Percentiles rank a stretch among this genome's conserved stretches.
phyloP scores from a whole-genome alignment of 2,113 vertebrate species.

The Barbus barbus region DNA sequence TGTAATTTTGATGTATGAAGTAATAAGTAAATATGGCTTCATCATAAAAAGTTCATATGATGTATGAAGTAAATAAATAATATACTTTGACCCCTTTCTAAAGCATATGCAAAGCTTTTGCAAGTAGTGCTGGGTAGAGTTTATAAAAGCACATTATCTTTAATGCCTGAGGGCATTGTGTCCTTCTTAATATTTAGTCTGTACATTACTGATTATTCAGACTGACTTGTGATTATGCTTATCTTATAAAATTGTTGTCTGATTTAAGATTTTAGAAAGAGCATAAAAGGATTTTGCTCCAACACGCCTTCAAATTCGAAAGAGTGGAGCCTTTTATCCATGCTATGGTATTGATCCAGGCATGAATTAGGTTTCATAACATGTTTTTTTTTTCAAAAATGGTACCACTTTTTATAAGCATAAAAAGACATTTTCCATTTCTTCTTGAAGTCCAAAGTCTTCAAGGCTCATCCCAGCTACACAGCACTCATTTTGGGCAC shows the following conservation, averaged over 20 bases:
- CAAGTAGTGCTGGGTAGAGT: no score
- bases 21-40: no score
- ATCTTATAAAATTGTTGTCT: neutral
- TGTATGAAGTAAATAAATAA: no score
- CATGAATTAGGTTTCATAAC: neutral
- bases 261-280: neutral
- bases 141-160: neutral
- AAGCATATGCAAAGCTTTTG: no score
- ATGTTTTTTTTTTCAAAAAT: neutral
- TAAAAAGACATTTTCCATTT: neutral
- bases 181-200: no score
- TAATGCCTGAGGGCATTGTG: no score
- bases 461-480: neutral
- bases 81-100: no score
- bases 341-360: neutral
- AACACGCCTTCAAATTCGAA: neutral
- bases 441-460: neutral
- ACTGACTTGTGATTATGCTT: neutral
- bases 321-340: neutral
- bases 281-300: neutral
- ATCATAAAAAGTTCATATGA: no score
- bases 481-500: neutral
- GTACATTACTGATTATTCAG: neutral
- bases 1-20: no score
- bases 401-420: neutral